phyloP scores from a whole-genome alignment of 2,113 vertebrate genomes.

The Steatornis caripensis region DNA sequence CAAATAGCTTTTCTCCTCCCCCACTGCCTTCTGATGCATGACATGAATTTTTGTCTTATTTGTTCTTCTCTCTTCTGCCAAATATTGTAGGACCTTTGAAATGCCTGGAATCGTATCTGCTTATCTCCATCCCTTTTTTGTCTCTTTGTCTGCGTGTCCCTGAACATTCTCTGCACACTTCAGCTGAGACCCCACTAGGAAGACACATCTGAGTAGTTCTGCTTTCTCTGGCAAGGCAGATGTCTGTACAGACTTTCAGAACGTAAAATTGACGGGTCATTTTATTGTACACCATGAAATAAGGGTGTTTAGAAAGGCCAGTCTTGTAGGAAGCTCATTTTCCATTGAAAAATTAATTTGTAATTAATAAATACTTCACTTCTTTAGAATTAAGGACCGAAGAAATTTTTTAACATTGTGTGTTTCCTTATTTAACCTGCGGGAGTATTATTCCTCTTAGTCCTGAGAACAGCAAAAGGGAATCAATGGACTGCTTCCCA shows the following conservation, averaged over 20 bases:
- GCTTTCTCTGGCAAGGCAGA: not conserved
- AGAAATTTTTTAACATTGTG: not conserved
- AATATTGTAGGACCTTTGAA: not conserved
- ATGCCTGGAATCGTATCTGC: not conserved
- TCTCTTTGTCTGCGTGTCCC: not conserved
- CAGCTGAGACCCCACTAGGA: not conserved
- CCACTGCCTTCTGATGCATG: not conserved
- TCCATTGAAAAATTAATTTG: not conserved
- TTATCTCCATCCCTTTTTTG: not conserved
- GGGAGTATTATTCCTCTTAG: not conserved
- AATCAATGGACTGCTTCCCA: not conserved
- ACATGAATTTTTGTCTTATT: not conserved
- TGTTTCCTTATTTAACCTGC: not conserved
- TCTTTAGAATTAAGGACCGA: not conserved
- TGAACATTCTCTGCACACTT: not conserved
- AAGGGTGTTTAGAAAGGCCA: not conserved
- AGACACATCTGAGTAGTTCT: not conserved
- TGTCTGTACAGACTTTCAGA: not conserved
- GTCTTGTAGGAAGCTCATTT: not conserved
- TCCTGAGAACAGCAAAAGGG: not conserved
- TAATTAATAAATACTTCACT: conserved; percentile 37
- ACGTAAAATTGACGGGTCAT: not conserved
- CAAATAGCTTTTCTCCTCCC: not conserved
- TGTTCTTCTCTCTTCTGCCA: not conserved
- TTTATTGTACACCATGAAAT: not conserved